These are phyloP conservation scores for Crossoptilon crossoptilon DNA, from an alignment of 2,797 vertebrate genomes.

Conservation along the genomic window DNA sequence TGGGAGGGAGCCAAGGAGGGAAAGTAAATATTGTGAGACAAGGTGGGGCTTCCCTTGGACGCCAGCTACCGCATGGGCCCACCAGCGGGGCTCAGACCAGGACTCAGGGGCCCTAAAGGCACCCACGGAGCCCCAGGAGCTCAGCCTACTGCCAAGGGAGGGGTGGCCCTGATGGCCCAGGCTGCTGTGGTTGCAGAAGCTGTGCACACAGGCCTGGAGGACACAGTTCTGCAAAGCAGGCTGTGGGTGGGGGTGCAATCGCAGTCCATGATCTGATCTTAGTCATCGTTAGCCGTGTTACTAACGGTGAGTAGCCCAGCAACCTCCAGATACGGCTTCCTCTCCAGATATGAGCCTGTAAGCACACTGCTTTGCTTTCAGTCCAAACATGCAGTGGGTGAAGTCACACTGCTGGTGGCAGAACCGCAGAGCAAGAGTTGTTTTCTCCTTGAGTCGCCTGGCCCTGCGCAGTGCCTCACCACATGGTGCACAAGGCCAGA, in stretches of 20 bases:
- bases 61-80: background rate
- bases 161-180: no score
- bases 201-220: background rate
- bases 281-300: rapidly evolving
- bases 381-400: no score
- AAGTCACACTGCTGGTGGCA: background rate
- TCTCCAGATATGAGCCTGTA: background rate
- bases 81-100: background rate
- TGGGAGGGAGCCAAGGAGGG: conserved; percentile 37
- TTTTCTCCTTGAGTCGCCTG: background rate
- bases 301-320: background rate
- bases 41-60: conserved; percentile 61
- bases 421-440: background rate
- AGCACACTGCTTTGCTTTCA: background rate
- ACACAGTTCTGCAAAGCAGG: rapidly evolving
- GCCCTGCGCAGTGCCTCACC: background rate
- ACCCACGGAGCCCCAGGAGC: background rate
- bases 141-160: no score
- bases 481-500: background rate
- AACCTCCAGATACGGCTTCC: background rate
- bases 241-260: rapidly evolving
- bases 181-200: no score
- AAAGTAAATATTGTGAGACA: conserved; percentile 67
- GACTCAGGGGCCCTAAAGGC: conserved; percentile 30
- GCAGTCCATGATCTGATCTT: background rate